A percentile compares a stretch with the other conserved stretches of the same genome.
Evolutionary conservation across 2,888 invertebrate genomes (phyloP).

Genomic region (Sinelater perroti): DNA sequence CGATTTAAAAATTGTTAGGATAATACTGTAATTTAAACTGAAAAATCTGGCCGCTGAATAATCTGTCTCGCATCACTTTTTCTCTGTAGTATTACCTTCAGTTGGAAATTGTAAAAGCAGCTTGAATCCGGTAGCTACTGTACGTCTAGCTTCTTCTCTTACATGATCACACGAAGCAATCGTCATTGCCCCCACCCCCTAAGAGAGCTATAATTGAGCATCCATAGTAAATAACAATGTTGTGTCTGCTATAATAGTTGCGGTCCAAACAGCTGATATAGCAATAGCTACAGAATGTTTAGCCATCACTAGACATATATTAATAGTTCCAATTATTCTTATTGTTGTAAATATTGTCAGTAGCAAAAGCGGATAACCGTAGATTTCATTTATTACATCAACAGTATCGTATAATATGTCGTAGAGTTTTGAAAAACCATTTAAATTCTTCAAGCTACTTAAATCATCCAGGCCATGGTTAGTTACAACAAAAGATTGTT

Average conservation of each 20-base stretch:
- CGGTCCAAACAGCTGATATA: background rate
- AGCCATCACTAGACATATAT: background rate
- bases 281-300: background rate
- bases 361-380: background rate
- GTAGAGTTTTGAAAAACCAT: conserved; percentile 3
- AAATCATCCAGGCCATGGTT: background rate
- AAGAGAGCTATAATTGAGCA: too few species aligned
- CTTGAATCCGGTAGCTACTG: conserved; percentile 3
- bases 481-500: background rate
- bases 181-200: conserved; percentile 9
- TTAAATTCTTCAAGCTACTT: background rate
- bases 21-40: conserved; percentile 27
- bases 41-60: conserved; percentile 38
- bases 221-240: too few species aligned
- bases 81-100: background rate
- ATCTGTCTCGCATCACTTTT: background rate
- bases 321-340: conserved; percentile 10
- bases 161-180: conserved; percentile 4
- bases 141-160: background rate
- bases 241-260: too few species aligned
- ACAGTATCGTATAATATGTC: conserved; percentile 1
- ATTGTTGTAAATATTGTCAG: background rate
- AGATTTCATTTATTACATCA: conserved; percentile 4
- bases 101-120: conserved; percentile 4
- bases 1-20: conserved; percentile 32